A percentile compares a stretch with the other conserved stretches of the same genome.
phyloP scores from a whole-genome alignment of 1,140 invertebrate species.

The Drosophila tropicalis region DNA sequence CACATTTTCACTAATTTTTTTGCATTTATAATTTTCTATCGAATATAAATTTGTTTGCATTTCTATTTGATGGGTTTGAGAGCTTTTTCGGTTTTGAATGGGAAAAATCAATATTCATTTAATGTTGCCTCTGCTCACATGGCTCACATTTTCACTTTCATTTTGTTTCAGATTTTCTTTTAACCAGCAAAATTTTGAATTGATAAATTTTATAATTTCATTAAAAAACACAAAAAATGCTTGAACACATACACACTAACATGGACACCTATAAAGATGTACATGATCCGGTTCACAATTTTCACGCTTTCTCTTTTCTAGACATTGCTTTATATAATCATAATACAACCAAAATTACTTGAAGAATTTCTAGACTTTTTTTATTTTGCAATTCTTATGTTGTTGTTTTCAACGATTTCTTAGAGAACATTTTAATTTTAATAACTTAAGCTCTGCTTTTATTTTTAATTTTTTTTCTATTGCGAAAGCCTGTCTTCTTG shows the following conservation, averaged over 20 bases:
- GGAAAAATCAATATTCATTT: conserved; percentile 75
- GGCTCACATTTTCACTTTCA: conserved; percentile 71
- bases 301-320: conserved; percentile 28
- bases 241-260: conserved; percentile 47
- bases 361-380: conserved; percentile 27
- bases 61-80: not conserved
- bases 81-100: conserved; percentile 34
- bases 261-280: conserved; percentile 28
- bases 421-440: not conserved
- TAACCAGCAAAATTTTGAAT: conserved; percentile 29
- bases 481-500: not conserved
- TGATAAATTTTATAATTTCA: conserved; percentile 44
- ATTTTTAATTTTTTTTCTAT: not conserved
- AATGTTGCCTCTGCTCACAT: conserved; percentile 46
- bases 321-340: conserved; percentile 67
- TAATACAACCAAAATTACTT: not conserved
- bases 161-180: conserved; percentile 28
- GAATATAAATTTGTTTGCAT: not conserved
- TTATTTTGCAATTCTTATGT: not conserved
- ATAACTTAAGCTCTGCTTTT: not conserved
- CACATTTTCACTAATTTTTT: not conserved
- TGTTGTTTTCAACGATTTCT: conserved; percentile 13
- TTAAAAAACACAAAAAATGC: conserved; percentile 58
- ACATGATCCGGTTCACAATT: conserved; percentile 60
- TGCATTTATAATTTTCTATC: not conserved